phyloP scores from a whole-genome alignment of 2,888 invertebrate species.

The Macrosiphum euphorbiae region DNA sequence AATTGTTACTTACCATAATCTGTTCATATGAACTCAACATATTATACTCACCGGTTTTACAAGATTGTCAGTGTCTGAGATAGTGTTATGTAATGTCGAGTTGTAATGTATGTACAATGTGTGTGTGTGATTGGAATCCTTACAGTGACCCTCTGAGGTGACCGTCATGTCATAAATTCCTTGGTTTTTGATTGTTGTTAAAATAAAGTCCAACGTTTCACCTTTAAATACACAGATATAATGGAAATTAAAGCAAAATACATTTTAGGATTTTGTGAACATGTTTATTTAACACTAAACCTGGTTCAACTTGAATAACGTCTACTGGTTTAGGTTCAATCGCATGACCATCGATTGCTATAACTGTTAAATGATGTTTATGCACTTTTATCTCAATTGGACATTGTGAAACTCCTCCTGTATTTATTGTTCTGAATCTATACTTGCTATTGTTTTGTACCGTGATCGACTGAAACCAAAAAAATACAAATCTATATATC shows the following conservation, averaged over 20 bases:
- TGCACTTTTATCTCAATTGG: slow-evolving; percentile 78
- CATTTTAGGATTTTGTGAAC: background rate
- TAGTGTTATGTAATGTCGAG: slow-evolving; percentile 15
- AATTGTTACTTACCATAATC: background rate
- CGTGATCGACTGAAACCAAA: background rate
- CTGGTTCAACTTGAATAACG: slow-evolving; percentile 75
- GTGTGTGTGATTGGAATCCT: slow-evolving; percentile 25
- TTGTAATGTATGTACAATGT: slow-evolving; percentile 39
- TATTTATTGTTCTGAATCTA: slow-evolving; percentile 66
- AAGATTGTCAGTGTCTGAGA: slow-evolving; percentile 7
- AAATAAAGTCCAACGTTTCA: slow-evolving; percentile 82
- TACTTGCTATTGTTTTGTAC: slow-evolving; percentile 42
- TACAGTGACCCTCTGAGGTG: slow-evolving; percentile 33
- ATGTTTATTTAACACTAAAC: slow-evolving; percentile 65
- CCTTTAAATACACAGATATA: slow-evolving; percentile 71
- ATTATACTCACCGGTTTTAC: slow-evolving; percentile 4
- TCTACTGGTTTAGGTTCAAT: slow-evolving; percentile 75
- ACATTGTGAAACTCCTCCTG: slow-evolving; percentile 72
- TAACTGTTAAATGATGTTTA: slow-evolving; percentile 76
- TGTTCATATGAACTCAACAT: background rate
- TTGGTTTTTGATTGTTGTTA: slow-evolving; percentile 75
- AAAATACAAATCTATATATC: background rate
- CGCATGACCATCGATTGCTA: slow-evolving; percentile 80
- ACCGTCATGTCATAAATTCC: slow-evolving; percentile 76
- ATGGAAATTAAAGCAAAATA: background rate